Evolutionary conservation across 2,888 invertebrate species (phyloP).

Genomic region (Temnothorax rugatulus): DNA sequence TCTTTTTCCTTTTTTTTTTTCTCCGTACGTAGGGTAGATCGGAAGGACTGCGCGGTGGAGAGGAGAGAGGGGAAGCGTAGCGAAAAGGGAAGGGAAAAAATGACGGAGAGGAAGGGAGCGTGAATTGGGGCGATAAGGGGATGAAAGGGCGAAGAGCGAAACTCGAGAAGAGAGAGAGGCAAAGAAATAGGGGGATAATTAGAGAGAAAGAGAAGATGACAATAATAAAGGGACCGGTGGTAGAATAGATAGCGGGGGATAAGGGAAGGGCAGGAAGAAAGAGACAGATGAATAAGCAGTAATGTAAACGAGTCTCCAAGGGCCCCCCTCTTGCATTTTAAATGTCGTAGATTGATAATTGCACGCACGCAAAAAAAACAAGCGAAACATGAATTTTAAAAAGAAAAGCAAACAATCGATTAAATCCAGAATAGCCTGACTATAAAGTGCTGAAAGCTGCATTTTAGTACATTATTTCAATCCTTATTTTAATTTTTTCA

Average conservation of each 20-base stretch:
- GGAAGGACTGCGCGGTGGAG: not conserved
- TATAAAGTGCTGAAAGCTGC: not conserved
- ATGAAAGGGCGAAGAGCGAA: constrained; percentile 32
- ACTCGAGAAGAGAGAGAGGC: constrained; percentile 2
- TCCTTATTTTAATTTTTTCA: not conserved
- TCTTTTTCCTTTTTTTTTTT: not conserved
- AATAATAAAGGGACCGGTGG: constrained; percentile 28
- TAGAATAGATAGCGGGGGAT: not conserved
- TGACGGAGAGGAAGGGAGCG: not conserved
- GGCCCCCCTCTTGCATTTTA: not conserved
- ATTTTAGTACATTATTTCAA: not conserved
- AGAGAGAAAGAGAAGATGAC: not conserved
- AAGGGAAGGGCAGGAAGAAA: not conserved
- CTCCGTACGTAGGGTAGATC: not conserved
- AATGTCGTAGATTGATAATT: not conserved
- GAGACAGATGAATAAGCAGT: constrained; percentile 15
- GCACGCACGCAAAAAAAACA: not conserved
- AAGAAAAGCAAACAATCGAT: not conserved
- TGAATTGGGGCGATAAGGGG: constrained; percentile 24
- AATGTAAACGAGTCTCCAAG: not conserved
- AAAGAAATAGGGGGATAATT: not conserved
- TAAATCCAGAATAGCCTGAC: not conserved
- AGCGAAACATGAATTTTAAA: no score
- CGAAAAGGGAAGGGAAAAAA: not conserved
- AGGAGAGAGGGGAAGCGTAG: not conserved